Base-by-base conservation (phyloP, 2,888 invertebrate species). In the Latheticus oryzae region DNA sequence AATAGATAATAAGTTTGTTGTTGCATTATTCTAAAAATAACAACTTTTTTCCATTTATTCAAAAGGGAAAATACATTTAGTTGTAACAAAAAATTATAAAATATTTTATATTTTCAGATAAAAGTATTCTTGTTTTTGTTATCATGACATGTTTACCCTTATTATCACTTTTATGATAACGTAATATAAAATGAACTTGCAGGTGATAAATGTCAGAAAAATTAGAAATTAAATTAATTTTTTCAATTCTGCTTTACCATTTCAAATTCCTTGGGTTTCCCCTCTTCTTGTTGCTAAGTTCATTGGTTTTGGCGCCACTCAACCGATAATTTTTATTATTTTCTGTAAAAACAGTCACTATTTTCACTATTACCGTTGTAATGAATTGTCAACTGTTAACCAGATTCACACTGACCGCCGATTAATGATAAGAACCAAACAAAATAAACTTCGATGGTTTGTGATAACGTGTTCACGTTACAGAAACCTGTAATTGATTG, bases 251-350 rank as follows among this genome's bases (percentile, higher is more conserved):
- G 19, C 47, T 62, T 28, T 60, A 64, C 64, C 64, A 65, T 65
- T 56, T 65, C 63, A 63, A 65, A 61, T 50, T 28, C 35, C 52
- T 57, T 58, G 58, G 42, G 38, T 48, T 65, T 55, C 60, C 61
- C 63, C 63, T 60, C 60, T 48, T 33, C 33, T 16, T 43, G 8
- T 28, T 58, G 45, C 45, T 28, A 52, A 43, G 21, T 19, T 48
- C 52, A 50, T 55, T 59, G 33, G 64, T 58, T 61, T 62, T 53
- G 60, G 48, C 52, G 58, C 62, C 51, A 62, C 58, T 50, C 57
- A 55, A 37, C 35, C 32, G 4, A 42, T 7, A 28, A 5, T 12
- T n/a, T 40, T 43, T 45, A 9, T 48, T 12, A 23, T 37, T 48
- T 50, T 30, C 23, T 28, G 38, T n/a, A 40, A 40, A 40, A 19